Conservation (phyloP, 2,888 invertebrate genomes). For the Drosophila affinis region DNA sequence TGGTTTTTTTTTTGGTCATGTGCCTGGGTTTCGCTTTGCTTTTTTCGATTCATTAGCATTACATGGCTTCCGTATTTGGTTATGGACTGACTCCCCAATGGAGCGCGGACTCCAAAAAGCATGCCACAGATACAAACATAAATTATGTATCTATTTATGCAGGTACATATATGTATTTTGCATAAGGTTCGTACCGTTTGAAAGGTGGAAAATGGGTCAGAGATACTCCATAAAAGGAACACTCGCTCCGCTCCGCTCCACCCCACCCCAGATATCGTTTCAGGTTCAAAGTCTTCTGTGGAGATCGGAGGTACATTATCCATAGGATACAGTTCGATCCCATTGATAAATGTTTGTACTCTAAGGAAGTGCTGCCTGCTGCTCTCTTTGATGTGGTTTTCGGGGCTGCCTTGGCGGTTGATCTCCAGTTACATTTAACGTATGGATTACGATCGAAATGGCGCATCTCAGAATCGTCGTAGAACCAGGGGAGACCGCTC, state of each 20-base stretch:
- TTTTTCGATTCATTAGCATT: constrained; percentile 77
- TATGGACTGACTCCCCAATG: neutral
- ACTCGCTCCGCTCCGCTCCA: too few species aligned
- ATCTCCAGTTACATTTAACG: constrained; percentile 47
- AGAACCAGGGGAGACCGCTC: neutral
- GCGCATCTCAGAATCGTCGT: constrained; percentile 43
- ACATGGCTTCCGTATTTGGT: constrained; percentile 78
- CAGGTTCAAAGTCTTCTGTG: neutral
- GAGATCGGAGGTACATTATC: neutral
- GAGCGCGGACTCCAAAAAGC: constrained; percentile 1
- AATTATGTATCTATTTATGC: neutral
- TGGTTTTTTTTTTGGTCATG: constrained; percentile 52
- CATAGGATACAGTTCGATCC: neutral
- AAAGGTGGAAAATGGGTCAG: constrained; percentile 34
- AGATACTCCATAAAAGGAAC: constrained; percentile 2
- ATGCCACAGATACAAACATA: neutral
- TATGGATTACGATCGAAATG: constrained; percentile 43
- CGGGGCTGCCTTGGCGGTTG: constrained; percentile 65
- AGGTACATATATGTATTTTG: neutral
- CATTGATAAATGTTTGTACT: neutral
- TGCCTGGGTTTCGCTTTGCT: constrained; percentile 41
- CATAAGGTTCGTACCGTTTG: constrained; percentile 1
- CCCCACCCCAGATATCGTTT: neutral
- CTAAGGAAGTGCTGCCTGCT: constrained; percentile 17
- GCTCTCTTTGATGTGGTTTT: constrained; percentile 19